These are phyloP conservation scores for Poecilia velifera DNA, from an alignment of 2,797 vertebrate species.

Conservation along the genomic window DNA sequence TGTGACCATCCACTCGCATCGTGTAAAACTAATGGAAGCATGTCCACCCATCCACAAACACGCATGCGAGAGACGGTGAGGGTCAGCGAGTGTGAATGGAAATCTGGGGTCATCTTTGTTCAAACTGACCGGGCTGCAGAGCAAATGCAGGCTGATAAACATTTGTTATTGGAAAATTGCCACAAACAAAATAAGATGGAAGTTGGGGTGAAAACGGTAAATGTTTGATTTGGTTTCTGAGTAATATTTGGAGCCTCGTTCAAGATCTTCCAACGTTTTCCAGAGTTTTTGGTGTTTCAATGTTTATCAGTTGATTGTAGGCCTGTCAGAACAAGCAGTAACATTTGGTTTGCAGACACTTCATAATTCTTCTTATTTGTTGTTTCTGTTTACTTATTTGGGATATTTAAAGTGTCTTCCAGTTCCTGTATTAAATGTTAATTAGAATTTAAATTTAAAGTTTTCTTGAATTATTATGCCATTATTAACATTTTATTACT, in stretches of 20 bases:
- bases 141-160: slow-evolving; percentile 16
- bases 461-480: too few relatives aligned
- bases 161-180: neutral
- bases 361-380: too few relatives aligned
- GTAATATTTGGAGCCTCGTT: neutral
- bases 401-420: too few relatives aligned
- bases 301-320: neutral
- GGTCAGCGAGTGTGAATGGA: slow-evolving; percentile 49
- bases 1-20: slow-evolving; percentile 35
- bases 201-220: neutral
- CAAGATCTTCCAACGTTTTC: neutral
- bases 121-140: slow-evolving; percentile 2
- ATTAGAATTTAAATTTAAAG: too few relatives aligned
- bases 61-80: neutral
- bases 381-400: too few relatives aligned
- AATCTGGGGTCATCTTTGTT: slow-evolving; percentile 19
- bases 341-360: too few relatives aligned
- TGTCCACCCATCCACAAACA: slow-evolving; percentile 5
- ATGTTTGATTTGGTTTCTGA: neutral
- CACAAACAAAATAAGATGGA: neutral
- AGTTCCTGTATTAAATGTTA: too few relatives aligned
- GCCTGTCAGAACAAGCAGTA: too few relatives aligned
- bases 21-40: slow-evolving; percentile 34
- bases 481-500: too few relatives aligned
- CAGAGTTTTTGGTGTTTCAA: neutral